phyloP scores from a whole-genome alignment of 2,113 vertebrate genomes.

The Centropus bengalensis region DNA sequence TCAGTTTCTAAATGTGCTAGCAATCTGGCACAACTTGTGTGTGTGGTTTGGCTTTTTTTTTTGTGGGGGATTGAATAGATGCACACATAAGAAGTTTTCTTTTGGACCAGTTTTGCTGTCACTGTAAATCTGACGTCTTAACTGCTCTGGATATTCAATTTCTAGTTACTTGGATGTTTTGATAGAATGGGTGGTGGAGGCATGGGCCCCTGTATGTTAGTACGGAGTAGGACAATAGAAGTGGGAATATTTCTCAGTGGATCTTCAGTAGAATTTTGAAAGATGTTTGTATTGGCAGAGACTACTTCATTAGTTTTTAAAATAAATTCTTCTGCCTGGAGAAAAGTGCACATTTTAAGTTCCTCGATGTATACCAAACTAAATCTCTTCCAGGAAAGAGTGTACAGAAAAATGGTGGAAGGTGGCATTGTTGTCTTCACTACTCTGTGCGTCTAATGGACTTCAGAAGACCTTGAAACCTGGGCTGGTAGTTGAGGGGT shows the following conservation, averaged over 20 bases:
- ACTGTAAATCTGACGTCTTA: background rate
- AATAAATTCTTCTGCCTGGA: background rate
- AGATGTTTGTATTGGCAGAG: background rate
- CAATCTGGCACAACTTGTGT: background rate
- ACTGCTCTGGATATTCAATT: background rate
- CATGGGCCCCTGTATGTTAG: background rate
- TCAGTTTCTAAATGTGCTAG: background rate
- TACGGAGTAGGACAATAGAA: background rate
- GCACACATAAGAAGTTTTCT: background rate
- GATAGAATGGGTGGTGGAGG: background rate
- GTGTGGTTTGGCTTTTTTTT: background rate
- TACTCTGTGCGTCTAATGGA: background rate
- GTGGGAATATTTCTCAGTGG: background rate
- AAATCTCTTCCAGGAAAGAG: background rate
- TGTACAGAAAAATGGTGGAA: background rate
- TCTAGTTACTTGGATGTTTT: background rate
- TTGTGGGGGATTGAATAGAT: background rate
- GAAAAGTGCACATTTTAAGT: background rate
- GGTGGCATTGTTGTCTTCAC: background rate
- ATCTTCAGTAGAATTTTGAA: background rate
- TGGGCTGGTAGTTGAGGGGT: background rate
- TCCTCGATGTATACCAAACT: background rate
- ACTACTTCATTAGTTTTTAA: background rate
- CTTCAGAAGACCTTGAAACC: background rate
- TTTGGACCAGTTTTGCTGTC: background rate